A percentile compares a stretch with the other conserved stretches of the same genome.
phyloP scores from a whole-genome alignment of 2,888 invertebrate genomes.

The Acleris cristana region DNA sequence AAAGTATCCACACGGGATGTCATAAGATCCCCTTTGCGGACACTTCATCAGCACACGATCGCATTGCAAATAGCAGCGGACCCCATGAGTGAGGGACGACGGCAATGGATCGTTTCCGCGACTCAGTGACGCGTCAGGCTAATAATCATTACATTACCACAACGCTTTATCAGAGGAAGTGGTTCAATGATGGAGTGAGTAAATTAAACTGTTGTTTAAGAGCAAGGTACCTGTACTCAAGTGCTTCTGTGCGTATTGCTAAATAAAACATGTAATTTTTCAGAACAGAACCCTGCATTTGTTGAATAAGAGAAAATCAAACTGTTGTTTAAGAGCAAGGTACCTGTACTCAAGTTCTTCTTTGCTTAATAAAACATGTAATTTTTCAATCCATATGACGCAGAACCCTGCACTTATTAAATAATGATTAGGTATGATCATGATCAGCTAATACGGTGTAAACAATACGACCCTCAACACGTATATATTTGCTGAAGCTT shows the following conservation, averaged over 20 bases:
- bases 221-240: no score
- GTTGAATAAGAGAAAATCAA: conserved; percentile 13
- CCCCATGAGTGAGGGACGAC: conserved; percentile 63
- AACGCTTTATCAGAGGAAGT: conserved; percentile 29
- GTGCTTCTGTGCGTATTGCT: no score
- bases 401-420: background rate
- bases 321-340: conserved; percentile 7
- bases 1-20: conserved; percentile 4
- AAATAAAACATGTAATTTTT: no score
- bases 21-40: conserved; percentile 53
- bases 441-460: background rate
- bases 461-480: conserved; percentile 8
- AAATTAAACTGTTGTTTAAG: conserved; percentile 17
- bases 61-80: conserved; percentile 64
- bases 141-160: conserved; percentile 54
- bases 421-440: background rate
- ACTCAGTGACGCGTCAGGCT: conserved; percentile 55
- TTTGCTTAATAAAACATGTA: no score
- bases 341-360: no score
- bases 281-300: background rate
- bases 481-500: conserved; percentile 14
- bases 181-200: conserved; percentile 7
- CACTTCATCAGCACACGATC: conserved; percentile 68
- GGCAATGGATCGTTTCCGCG: conserved; percentile 77
- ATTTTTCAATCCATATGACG: no score